A percentile compares a stretch with the other conserved stretches of the same genome.
phyloP scores from a whole-genome alignment of 2,113 vertebrate species.

The Trematomus loennbergii region DNA sequence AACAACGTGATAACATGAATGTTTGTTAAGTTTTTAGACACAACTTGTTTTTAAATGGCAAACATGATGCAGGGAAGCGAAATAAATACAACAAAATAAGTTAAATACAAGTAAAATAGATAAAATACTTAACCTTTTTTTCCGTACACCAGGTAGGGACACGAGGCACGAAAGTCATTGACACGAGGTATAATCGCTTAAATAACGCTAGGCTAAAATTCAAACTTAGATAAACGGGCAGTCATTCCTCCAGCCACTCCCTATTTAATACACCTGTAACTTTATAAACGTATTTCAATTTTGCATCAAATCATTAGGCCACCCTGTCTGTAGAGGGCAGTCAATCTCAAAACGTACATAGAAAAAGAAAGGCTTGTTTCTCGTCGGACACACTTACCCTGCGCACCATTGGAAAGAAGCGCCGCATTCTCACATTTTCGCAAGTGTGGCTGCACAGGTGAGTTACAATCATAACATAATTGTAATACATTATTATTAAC shows the following conservation, averaged over 20 bases:
- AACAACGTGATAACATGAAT: not conserved
- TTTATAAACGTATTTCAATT: not conserved
- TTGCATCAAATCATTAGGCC: too few relatives aligned
- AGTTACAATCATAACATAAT: not conserved
- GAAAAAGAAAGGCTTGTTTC: constrained; percentile 39
- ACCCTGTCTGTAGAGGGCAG: constrained; percentile 20
- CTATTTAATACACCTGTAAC: not conserved
- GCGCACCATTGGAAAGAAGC: constrained; percentile 67
- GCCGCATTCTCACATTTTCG: constrained; percentile 70
- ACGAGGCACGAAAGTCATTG: not conserved
- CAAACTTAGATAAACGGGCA: not conserved
- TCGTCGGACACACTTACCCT: constrained; percentile 69
- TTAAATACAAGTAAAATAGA: not conserved
- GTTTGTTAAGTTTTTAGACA: not conserved
- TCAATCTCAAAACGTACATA: not conserved
- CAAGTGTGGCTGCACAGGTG: constrained; percentile 77
- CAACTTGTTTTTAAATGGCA: not conserved
- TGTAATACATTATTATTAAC: not conserved
- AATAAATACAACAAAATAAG: not conserved
- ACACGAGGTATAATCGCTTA: not conserved
- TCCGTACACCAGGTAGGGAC: not conserved
- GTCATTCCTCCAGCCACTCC: not conserved
- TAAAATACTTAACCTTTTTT: not conserved
- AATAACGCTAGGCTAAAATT: not conserved
- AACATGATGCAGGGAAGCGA: too few relatives aligned